Conservation (phyloP, 1,140 invertebrate genomes). For the Drosophila carrolli region DNA sequence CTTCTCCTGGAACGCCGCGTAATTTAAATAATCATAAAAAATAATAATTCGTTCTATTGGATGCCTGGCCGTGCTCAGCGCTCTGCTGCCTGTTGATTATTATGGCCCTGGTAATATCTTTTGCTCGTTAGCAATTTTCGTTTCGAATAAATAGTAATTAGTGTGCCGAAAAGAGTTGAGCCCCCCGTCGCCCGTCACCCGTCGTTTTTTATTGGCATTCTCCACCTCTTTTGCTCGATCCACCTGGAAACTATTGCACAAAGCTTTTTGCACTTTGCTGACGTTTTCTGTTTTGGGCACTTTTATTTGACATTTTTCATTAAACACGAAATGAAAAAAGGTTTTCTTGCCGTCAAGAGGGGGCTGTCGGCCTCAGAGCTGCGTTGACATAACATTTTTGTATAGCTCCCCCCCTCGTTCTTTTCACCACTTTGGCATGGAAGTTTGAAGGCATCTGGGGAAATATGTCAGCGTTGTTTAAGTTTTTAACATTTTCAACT, state of each 20-base stretch:
- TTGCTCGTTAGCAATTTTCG: conserved; percentile 81
- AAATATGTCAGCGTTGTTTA: conserved; percentile 81
- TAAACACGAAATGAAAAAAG: conserved; percentile 78
- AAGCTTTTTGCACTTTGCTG: conserved; percentile 75
- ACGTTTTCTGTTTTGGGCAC: conserved; percentile 75
- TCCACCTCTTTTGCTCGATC: conserved; percentile 1
- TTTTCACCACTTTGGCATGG: conserved; percentile 54
- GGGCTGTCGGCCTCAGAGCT: conserved; percentile 32
- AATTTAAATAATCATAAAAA: conserved; percentile 83
- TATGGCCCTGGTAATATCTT: conserved; percentile 75
- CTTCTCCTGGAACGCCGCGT: conserved; percentile 49
- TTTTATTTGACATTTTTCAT: conserved; percentile 83
- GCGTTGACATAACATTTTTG: conserved; percentile 79
- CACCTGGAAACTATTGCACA: conserved; percentile 70
- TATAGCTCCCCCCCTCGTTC: conserved; percentile 21
- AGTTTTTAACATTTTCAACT: conserved; percentile 77
- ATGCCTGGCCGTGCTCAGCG: conserved; percentile 26
- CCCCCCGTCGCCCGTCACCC: background rate
- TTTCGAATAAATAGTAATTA: conserved; percentile 83
- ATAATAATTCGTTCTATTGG: conserved; percentile 78
- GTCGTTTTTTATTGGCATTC: conserved; percentile 18
- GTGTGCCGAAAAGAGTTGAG: conserved; percentile 71
- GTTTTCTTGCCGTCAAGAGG: conserved; percentile 35
- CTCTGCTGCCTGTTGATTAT: conserved; percentile 62
- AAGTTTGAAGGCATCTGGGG: conserved; percentile 81